Evolutionary conservation across 2,797 vertebrate genomes (phyloP).

Genomic region (Etheostoma nigrum): DNA sequence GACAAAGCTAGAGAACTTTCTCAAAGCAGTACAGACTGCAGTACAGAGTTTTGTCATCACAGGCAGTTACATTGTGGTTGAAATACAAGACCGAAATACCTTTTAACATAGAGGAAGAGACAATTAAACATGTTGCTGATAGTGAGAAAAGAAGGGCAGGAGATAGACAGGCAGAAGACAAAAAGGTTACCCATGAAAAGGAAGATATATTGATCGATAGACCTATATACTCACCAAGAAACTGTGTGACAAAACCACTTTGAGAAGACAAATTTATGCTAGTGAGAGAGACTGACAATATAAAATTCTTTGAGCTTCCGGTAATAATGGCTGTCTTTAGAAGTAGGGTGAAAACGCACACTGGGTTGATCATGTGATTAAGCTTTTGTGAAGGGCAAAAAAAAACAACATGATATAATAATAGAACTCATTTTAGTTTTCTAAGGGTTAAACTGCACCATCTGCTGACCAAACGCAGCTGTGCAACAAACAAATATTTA

Average conservation of each 20-base stretch:
- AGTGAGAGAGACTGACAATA: not conserved
- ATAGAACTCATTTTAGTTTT: too few relatives aligned
- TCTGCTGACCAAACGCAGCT: too few relatives aligned
- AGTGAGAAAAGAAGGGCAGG: not conserved
- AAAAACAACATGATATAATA: too few relatives aligned
- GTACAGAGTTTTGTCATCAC: constrained; percentile 12
- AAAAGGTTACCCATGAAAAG: not conserved
- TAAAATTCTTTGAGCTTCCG: not conserved
- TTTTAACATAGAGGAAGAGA: not conserved
- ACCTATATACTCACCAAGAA: not conserved
- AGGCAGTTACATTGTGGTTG: constrained; percentile 4
- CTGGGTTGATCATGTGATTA: too few relatives aligned
- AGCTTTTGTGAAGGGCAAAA: too few relatives aligned
- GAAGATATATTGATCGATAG: not conserved
- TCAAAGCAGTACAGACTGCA: constrained; percentile 16
- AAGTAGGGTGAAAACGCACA: not conserved
- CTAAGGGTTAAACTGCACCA: too few relatives aligned
- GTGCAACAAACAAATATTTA: too few relatives aligned
- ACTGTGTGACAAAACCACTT: not conserved
- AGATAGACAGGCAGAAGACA: not conserved
- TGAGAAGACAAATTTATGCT: constrained; percentile 1
- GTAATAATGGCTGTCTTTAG: not conserved
- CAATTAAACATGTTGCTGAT: not conserved
- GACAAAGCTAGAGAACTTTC: constrained; percentile 27
- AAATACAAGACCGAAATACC: constrained; percentile 6